phyloP scores from a whole-genome alignment of 1,140 invertebrate genomes.

The Cephus cinctus region DNA sequence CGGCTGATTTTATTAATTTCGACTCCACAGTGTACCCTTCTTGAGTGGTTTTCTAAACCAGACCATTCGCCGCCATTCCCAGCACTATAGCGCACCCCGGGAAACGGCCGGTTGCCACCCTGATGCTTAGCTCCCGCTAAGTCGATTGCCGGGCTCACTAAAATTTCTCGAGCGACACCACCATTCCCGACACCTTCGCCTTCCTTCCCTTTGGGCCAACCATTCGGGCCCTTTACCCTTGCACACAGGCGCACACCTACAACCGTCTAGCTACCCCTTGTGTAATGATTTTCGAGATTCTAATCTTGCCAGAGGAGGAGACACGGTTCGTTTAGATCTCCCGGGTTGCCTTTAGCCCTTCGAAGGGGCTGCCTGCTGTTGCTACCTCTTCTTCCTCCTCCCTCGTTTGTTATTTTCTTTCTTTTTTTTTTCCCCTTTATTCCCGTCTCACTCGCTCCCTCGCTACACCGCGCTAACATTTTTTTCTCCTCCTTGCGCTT shows the following conservation, averaged over 20 bases:
- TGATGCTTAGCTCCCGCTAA: conserved; percentile 9
- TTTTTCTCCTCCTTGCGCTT: conserved; percentile 2
- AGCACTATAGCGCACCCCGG: neutral
- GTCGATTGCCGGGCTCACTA: conserved; percentile 28
- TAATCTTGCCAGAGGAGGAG: conserved; percentile 38
- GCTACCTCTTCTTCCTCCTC: neutral
- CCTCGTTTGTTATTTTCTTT: conserved; percentile 10
- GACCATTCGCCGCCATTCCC: too few species aligned
- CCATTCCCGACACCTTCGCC: conserved; percentile 10
- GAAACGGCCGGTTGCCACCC: conserved; percentile 5
- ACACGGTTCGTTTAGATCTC: conserved; percentile 31
- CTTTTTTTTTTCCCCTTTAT: neutral
- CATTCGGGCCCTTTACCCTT: conserved; percentile 3
- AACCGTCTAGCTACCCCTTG: conserved; percentile 7
- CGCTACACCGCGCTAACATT: conserved; percentile 23
- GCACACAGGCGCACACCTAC: too few species aligned
- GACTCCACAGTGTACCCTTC: too few species aligned
- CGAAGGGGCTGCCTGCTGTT: neutral
- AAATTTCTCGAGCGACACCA: conserved; percentile 27
- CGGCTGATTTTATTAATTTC: too few species aligned
- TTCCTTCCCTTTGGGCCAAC: neutral
- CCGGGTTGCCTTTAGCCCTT: neutral
- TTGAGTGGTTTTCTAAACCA: too few species aligned
- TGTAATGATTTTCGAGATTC: conserved; percentile 47
- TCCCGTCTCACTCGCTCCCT: neutral